phyloP scores from a whole-genome alignment of 2,113 vertebrate species.

The Piprites chloris region DNA sequence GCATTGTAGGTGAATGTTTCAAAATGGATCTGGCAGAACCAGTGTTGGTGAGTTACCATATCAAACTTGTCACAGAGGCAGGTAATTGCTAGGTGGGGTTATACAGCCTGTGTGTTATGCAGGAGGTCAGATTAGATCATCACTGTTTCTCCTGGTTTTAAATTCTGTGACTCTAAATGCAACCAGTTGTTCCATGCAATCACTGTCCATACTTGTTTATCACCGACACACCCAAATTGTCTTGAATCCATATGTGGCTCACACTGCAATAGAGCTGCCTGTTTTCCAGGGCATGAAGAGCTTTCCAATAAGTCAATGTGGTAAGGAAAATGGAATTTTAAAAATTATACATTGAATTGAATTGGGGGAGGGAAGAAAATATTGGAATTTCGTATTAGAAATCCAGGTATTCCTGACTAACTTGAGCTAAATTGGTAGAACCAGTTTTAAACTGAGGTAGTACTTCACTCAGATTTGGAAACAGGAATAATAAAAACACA shows the following conservation, averaged over 20 bases:
- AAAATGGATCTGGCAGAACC: constrained; percentile 44
- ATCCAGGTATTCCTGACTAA: neutral
- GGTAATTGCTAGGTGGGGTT: constrained; percentile 55
- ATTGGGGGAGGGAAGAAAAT: neutral
- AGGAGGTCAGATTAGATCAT: constrained; percentile 59
- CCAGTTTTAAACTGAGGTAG: neutral
- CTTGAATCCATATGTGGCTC: neutral
- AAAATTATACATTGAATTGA: neutral
- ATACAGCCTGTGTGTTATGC: neutral
- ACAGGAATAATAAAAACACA: neutral
- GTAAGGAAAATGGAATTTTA: constrained; percentile 22
- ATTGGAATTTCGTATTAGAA: neutral
- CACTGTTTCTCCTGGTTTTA: constrained; percentile 38
- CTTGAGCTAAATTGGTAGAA: neutral
- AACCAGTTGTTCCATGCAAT: constrained; percentile 36
- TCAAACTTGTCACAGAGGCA: constrained; percentile 11
- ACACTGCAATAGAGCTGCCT: neutral
- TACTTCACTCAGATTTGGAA: neutral
- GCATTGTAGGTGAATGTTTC: constrained; percentile 14
- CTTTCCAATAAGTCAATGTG: neutral
- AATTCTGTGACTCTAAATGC: constrained; percentile 6
- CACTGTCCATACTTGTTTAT: constrained; percentile 53
- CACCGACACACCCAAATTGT: neutral
- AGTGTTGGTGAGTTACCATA: constrained; percentile 20
- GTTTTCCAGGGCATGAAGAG: neutral